These are phyloP conservation scores for Microctenopoma steveboyesi DNA, from an alignment of 2,797 vertebrate species.

Conservation along the genomic window DNA sequence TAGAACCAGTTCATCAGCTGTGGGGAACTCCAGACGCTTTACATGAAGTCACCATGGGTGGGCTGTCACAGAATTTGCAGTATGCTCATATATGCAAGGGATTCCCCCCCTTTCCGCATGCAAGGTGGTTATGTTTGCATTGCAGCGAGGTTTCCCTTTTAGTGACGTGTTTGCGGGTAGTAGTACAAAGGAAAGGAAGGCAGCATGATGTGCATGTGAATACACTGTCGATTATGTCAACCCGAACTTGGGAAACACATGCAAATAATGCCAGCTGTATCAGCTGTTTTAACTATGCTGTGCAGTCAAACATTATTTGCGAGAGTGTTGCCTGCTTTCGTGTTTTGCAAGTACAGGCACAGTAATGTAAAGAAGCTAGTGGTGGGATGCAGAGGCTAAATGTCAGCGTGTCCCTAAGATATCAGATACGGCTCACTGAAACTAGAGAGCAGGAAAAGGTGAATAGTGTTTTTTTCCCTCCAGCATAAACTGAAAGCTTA, in stretches of 20 bases:
- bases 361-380: constrained; percentile 18
- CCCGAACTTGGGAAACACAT: constrained; percentile 67
- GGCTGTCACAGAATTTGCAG: constrained; percentile 36
- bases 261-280: constrained; percentile 62
- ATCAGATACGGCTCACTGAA: constrained; percentile 43
- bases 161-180: constrained; percentile 58
- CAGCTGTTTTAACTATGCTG: constrained; percentile 29
- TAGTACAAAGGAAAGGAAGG: constrained; percentile 67
- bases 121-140: constrained; percentile 43
- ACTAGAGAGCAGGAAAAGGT: constrained; percentile 30
- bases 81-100: constrained; percentile 55
- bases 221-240: constrained; percentile 22
- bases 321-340: constrained; percentile 43
- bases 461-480: constrained; percentile 5
- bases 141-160: constrained; percentile 55
- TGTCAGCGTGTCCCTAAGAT: constrained; percentile 40
- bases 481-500: constrained; percentile 5
- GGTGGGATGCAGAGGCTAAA: constrained; percentile 42
- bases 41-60: constrained; percentile 65
- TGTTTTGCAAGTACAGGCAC: neutral
- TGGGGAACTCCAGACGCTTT: constrained; percentile 80
- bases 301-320: constrained; percentile 44
- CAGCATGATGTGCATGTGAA: constrained; percentile 46
- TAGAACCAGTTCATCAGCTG: constrained; percentile 20
- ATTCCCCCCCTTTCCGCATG: constrained; percentile 59